These are phyloP conservation scores for Bradypus variegatus DNA, from an alignment of 2,797 vertebrate species.

Conservation along the genomic window DNA sequence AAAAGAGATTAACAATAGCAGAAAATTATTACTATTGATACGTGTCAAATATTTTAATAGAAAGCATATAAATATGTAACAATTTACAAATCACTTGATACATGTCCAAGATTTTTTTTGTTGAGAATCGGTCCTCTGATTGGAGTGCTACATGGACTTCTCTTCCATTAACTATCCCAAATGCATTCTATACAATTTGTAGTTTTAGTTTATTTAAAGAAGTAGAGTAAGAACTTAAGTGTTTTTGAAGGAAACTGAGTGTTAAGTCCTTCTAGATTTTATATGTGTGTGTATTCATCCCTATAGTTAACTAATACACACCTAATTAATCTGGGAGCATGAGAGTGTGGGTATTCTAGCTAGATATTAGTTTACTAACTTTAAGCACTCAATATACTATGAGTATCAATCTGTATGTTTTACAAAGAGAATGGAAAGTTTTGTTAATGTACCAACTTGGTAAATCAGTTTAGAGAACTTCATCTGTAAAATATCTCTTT, in stretches of 20 bases:
- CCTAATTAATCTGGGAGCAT: background rate
- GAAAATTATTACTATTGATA: background rate
- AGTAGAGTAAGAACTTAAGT: background rate
- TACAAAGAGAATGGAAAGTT: constrained; percentile 11
- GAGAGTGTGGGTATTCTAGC: constrained; percentile 4
- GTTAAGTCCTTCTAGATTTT: background rate
- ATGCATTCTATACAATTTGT: background rate
- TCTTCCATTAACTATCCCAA: background rate
- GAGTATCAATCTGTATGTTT: background rate
- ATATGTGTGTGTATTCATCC: background rate
- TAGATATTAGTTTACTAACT: constrained; percentile 1
- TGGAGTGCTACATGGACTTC: background rate
- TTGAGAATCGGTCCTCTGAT: background rate
- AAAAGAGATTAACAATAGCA: constrained; percentile 33
- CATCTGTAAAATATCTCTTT: background rate
- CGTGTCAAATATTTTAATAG: background rate
- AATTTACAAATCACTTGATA: background rate
- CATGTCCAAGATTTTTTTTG: background rate
- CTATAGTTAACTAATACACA: background rate
- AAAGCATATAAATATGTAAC: background rate
- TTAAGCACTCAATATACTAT: background rate
- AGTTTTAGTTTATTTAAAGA: constrained; percentile 30
- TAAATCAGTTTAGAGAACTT: constrained; percentile 13
- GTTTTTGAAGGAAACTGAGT: constrained; percentile 17
- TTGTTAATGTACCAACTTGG: constrained; percentile 8